Percentiles rank a stretch among this genome's conserved stretches.
Conservation (phyloP, 2,797 vertebrate genomes). For the Rhynchonycteris naso region DNA sequence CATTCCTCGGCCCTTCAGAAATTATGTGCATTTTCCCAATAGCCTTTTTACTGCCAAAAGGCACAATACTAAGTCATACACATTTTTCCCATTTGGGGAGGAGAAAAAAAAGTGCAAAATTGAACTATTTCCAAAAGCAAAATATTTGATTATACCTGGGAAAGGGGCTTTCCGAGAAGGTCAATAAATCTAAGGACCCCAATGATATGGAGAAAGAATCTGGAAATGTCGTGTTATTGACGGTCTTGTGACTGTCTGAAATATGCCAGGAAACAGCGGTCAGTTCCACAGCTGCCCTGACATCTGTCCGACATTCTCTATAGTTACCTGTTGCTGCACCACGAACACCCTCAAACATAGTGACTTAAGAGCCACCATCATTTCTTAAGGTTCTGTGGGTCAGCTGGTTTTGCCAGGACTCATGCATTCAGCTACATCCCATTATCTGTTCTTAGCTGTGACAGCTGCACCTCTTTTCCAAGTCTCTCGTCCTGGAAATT, state of each 20-base stretch:
- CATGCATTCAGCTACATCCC: background rate
- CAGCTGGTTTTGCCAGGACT: background rate
- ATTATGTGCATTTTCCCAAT: constrained; percentile 38
- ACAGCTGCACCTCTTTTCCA: background rate
- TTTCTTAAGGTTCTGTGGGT: background rate
- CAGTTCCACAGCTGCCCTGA: background rate
- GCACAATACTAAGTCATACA: constrained; percentile 13
- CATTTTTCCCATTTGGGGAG: constrained; percentile 42
- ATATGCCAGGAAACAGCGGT: background rate
- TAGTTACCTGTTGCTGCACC: background rate
- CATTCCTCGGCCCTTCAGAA: constrained; percentile 36
- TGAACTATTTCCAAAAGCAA: constrained; percentile 63
- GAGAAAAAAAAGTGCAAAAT: background rate
- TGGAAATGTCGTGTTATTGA: background rate
- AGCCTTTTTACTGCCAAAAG: constrained; percentile 49
- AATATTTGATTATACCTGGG: constrained; percentile 56
- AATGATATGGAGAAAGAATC: background rate
- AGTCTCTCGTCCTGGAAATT: background rate
- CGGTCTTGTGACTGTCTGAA: background rate
- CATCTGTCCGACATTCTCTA: background rate
- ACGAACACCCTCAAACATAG: background rate
- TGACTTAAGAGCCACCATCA: background rate
- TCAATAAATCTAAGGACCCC: background rate
- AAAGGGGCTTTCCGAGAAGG: constrained; percentile 49
- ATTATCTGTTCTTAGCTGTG: background rate